Base-by-base conservation (phyloP, 37 sponge, comb jelly and placozoan genomes). In the Ephydatia muelleri region DNA sequence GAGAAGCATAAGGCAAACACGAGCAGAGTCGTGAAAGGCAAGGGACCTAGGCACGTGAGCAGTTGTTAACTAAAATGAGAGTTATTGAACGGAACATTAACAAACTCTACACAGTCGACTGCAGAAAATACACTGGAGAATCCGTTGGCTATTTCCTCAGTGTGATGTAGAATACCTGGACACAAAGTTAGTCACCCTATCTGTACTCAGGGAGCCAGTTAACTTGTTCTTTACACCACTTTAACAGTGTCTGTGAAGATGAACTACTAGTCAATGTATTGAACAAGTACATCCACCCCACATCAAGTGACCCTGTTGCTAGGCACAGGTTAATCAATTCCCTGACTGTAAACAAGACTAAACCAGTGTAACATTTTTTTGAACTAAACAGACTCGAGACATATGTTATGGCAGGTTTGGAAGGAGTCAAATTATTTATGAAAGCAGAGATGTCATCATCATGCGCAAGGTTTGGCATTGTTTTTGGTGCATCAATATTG, bases 201-300 rank as follows among this genome's bases (percentile, higher is more conserved):
- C 6, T 43, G 43, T 43, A 43, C 43, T n/a, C n/a, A 43, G 6
- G 6, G 43, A 43, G 43, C 43, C 6, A 6, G 43, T 3, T 3
- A 3, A 43, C 23, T 27, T 29, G 0, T 22, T 29, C 11, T n/a
- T 72, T 25, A 31, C 21, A 29, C 33, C 29, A 36, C 3, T 16
- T 22, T 40, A 64, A 39, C 13, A 92, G 93, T 57, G 83, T 92
- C 27, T 75, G 78, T 77, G 93, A 92, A 57, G 69, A 72, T 77
- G 69, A 23, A 6, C 25, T 82, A n/a, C n/a, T 92, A 73, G n/a
- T 31, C 11, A 67, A 68, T 2, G 37, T 85, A 12, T 79, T 92
- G 67, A 25, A 87, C 4, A 80, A 57, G 47, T 85, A 85, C 70
- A 34, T 92, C 48, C 88, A 87, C 35, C 92, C 92, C 21, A 72